Evolutionary conservation across 2,113 vertebrate species (phyloP), one percentile per base, ranked within the genome.

Genomic region (Tapirus terrestris): DNA sequence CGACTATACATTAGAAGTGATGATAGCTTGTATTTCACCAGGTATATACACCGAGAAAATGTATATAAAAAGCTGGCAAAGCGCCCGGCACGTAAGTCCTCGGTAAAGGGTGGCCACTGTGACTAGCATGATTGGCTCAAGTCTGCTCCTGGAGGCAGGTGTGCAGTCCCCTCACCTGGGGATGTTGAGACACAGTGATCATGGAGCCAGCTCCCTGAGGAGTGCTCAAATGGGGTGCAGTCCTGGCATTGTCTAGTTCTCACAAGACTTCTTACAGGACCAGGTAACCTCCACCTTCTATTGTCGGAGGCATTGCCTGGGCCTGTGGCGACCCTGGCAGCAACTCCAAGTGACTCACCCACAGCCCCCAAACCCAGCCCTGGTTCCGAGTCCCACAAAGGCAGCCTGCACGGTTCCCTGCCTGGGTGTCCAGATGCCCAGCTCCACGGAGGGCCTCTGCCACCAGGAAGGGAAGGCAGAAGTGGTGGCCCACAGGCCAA

Each of bases 401-500:
- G 67, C 61, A 86, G 45, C 29, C 11, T 53, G 12, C 36, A 25
- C 45, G 23, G 5, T 9, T n/a, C 18, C 12, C 9, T 23, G 13
- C 56, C 77, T 6, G 23, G 60, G 53, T 10, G 7, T 45, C 27
- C 1, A 0, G 20, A n/a, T 75, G 39, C n/a, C 83, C 86, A 75
- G 48, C 72, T 61, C 68, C 51, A 33, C 0, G 4, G 56, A 70
- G 43, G 84, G 18, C 60, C 84, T 86, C 58, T 18, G 60, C 36
- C 39, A 36, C 77, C 51, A 11, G 27, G 8, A 61, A 48, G 27
- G 45, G 21, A 63, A 77, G 61, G 18, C 36, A 17, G 31, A 29
- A 23, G 53, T 2, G 0, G 9, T 20, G 27, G 21, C 58, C 23
- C 33, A 29, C 0, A 6, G 5, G 10, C 18, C 8, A 6, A 65